Percentiles rank a stretch among this genome's conserved stretches.
These are phyloP conservation scores for Pseudocheirus occidentalis DNA, from an alignment of 2,797 vertebrate species.

Conservation along the genomic window DNA sequence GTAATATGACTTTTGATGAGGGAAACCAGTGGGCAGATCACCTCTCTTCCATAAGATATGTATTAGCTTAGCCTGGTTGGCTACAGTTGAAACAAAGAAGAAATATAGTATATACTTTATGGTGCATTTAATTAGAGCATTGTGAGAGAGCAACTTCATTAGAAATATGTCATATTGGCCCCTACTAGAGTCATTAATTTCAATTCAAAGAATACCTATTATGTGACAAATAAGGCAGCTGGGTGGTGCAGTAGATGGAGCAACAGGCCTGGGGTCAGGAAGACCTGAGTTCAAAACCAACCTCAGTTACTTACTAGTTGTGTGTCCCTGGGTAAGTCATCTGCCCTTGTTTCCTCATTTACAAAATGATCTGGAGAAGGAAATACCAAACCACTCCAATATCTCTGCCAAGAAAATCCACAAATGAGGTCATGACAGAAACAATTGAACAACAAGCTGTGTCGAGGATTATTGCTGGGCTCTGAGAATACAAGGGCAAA, in stretches of 20 bases:
- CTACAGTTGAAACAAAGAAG: background rate
- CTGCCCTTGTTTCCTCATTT: background rate
- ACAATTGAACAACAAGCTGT: background rate
- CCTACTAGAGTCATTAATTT: background rate
- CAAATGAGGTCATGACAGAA: background rate
- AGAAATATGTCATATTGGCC: background rate
- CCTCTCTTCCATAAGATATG: background rate
- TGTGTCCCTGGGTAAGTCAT: background rate
- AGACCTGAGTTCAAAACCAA: background rate
- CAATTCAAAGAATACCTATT: background rate
- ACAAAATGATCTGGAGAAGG: background rate
- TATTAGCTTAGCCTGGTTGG: background rate
- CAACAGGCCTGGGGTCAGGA: background rate
- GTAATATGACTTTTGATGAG: background rate
- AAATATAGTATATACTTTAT: background rate
- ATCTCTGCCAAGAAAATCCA: background rate
- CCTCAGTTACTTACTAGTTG: background rate
- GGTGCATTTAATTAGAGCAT: background rate
- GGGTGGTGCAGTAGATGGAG: background rate
- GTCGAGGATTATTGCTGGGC: too few species aligned
- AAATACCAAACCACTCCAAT: background rate
- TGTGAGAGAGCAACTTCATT: background rate
- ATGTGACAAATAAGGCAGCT: background rate
- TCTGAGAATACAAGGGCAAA: background rate
- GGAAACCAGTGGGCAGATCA: background rate